These are phyloP conservation scores for Furcifer pardalis DNA, from an alignment of 2,797 vertebrate species.

Conservation along the genomic window DNA sequence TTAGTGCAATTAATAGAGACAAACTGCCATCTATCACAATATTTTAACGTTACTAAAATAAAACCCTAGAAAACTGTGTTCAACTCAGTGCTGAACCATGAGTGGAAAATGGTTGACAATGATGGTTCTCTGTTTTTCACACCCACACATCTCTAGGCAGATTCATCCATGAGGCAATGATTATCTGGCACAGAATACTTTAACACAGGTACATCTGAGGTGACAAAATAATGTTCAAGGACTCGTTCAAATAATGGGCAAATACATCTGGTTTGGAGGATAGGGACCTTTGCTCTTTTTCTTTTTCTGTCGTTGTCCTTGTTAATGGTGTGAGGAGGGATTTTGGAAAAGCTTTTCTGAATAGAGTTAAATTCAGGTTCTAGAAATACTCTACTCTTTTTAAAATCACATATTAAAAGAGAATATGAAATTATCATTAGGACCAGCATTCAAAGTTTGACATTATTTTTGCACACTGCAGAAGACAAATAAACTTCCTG, in stretches of 20 bases:
- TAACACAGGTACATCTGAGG: background rate
- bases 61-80: constrained; percentile 39
- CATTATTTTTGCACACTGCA: background rate
- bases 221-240: background rate
- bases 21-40: constrained; percentile 74
- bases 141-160: constrained; percentile 11
- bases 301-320: background rate
- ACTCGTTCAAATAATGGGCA: constrained; percentile 24
- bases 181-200: background rate
- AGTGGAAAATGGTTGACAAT: background rate
- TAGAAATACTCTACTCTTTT: background rate
- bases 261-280: background rate
- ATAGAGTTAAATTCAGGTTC: background rate
- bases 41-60: constrained; percentile 66
- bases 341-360: background rate
- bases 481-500: background rate
- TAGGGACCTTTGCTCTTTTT: background rate
- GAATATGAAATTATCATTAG: constrained; percentile 23
- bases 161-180: background rate
- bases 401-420: background rate
- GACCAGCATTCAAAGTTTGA: background rate
- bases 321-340: background rate
- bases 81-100: constrained; percentile 37
- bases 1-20: constrained; percentile 65
- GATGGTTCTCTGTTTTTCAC: constrained; percentile 11